Evolutionary conservation across 2,888 invertebrate genomes (phyloP), one percentile per base, ranked within the genome.

Genomic region (Glaucopsyche alexis): DNA sequence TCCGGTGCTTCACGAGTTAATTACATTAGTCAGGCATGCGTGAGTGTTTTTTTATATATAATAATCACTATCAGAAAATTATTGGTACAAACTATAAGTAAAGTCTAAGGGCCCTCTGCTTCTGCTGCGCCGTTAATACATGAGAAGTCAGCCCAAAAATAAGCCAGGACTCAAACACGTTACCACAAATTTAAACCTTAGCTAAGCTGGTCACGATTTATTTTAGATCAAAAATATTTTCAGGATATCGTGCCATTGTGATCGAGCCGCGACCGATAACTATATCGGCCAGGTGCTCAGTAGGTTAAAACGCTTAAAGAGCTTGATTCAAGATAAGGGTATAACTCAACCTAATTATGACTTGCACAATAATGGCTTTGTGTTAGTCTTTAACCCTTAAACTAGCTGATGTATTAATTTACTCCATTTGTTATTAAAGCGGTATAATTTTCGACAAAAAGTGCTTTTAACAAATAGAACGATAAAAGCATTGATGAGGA

Each of bases 321-420:
- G 66, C n/a, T 42, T n/a, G 66, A 66, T 66, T 49, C 69, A 69
- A 47, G 69, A 69, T 69, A 69, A 69, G 69, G 45, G 67, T 45
- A 29, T 29, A 29, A 65, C 38, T 69, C 69, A 69, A 69, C 60
- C 60, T 69, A 42, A 66, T 66, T 69, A 69, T 69, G 69, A 69
- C 69, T 69, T 69, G 69, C 69, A 69, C 69, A 69, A 69, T 49
- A 67, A 49, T 69, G 67, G 67, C 29, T 29, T 29, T 29, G 29
- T 29, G 38, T 65, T 38, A 65, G 13, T 38, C 49, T 29, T 69
- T 14, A 19, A 69, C 19, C 67, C 29, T 47, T 69, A 19, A 49
- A 69, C 38, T 38, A 29, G 29, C 49, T 45, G 45, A 47, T 47
- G 14, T 69, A 29, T 14, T 47, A 49, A 69, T 49, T 49, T 8